Percentiles rank a stretch among this genome's conserved stretches.
Evolutionary conservation across 23 tunicate species (phyloP).

Genomic region (Pegea sp.): DNA sequence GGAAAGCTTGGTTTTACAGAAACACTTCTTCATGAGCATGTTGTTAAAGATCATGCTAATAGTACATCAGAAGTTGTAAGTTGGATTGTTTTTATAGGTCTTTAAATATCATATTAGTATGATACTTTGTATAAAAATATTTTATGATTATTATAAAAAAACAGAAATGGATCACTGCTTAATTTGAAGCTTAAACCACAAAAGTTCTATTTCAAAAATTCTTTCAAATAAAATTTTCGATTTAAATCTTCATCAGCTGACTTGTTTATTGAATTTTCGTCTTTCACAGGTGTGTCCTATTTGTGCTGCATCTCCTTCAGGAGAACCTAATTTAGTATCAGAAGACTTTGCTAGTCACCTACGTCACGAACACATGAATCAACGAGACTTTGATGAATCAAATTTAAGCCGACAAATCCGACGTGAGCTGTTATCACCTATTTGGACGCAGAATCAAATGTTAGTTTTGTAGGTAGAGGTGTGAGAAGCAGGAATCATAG

Average conservation of each 20-base stretch:
- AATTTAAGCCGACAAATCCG: constrained; percentile 42
- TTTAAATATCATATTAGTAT: neutral
- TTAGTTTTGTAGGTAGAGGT: constrained; percentile 47
- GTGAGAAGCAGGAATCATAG: constrained; percentile 44
- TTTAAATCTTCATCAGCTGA: too few relatives aligned
- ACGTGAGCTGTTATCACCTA: constrained; percentile 18
- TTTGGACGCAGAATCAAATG: too few relatives aligned
- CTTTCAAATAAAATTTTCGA: too few relatives aligned
- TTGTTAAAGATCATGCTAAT: constrained; percentile 42
- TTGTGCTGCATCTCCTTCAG: constrained; percentile 73
- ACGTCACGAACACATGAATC: constrained; percentile 23
- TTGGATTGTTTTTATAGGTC: neutral
- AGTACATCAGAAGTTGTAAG: constrained; percentile 46
- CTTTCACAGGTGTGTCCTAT: constrained; percentile 56
- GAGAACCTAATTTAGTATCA: constrained; percentile 70
- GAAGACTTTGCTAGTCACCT: constrained; percentile 52
- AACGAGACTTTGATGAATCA: constrained; percentile 19
- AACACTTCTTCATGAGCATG: constrained; percentile 47
- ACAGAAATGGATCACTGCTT: too few relatives aligned
- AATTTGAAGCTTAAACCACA: too few relatives aligned
- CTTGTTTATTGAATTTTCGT: too few relatives aligned
- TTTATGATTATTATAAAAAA: neutral
- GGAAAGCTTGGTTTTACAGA: constrained; percentile 44
- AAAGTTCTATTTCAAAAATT: too few relatives aligned
- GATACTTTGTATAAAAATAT: neutral